These are phyloP conservation scores for Triplophysa tibetana DNA, from an alignment of 2,113 vertebrate species.

Conservation along the genomic window DNA sequence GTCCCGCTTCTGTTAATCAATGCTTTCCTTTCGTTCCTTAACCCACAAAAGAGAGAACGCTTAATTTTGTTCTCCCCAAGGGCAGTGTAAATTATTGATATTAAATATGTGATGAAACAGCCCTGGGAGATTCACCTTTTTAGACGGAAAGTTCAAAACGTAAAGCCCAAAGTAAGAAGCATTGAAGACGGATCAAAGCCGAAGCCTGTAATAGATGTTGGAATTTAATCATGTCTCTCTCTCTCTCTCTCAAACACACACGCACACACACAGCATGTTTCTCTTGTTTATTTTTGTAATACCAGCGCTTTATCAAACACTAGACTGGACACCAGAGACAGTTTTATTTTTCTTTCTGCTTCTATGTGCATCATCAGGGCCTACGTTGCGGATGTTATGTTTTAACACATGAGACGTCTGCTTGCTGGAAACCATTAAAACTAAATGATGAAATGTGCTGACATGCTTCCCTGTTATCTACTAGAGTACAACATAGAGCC, in stretches of 20 bases:
- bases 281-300: conserved; percentile 29
- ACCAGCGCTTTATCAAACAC: background rate
- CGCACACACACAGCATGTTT: conserved; percentile 26
- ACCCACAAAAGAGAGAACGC: conserved; percentile 44
- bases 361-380: conserved; percentile 21
- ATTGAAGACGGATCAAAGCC: conserved; percentile 72
- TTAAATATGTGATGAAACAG: conserved; percentile 65
- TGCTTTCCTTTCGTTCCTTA: conserved; percentile 54
- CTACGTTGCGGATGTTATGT: conserved; percentile 15
- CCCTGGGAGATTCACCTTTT: conserved; percentile 63
- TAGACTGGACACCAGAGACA: conserved; percentile 3
- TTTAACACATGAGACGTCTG: conserved; percentile 39
- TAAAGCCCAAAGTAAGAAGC: conserved; percentile 55
- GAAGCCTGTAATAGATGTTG: conserved; percentile 64
- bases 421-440: conserved; percentile 34
- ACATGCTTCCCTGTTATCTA: conserved; percentile 42
- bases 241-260: background rate
- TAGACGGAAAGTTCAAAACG: conserved; percentile 56
- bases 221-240: conserved; percentile 67
- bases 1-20: conserved; percentile 42
- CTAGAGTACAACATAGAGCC: conserved; percentile 51
- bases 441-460: conserved; percentile 52
- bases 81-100: conserved; percentile 59
- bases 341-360: background rate
- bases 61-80: conserved; percentile 49